phyloP scores from a whole-genome alignment of 1,140 invertebrate species.

The Propsilocerus akamusi region DNA sequence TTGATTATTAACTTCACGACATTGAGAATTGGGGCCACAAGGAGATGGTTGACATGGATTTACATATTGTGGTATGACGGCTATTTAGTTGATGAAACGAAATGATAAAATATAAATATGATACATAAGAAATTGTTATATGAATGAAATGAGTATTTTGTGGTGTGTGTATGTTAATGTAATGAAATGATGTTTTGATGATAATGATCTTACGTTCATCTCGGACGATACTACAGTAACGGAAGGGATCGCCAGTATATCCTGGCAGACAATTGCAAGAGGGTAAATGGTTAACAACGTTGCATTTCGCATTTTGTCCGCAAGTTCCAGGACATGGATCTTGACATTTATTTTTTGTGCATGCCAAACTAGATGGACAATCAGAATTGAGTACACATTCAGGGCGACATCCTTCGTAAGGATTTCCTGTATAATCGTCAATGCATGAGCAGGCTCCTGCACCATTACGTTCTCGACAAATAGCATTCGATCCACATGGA shows the following conservation, averaged over 20 bases:
- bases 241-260: slow-evolving; percentile 53
- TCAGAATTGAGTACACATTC: slow-evolving; percentile 53
- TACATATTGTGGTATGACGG: slow-evolving; percentile 19
- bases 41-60: slow-evolving; percentile 45
- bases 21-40: slow-evolving; percentile 43
- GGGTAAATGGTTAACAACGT: slow-evolving; percentile 52
- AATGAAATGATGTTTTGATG: slow-evolving; percentile 5
- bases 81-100: too few relatives aligned
- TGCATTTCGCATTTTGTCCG: slow-evolving; percentile 50
- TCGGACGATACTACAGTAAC: slow-evolving; percentile 32
- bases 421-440: slow-evolving; percentile 52
- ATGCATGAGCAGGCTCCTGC: slow-evolving; percentile 52
- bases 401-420: slow-evolving; percentile 50
- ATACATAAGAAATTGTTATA: too few relatives aligned
- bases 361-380: slow-evolving; percentile 44
- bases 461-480: slow-evolving; percentile 57
- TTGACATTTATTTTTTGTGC: slow-evolving; percentile 44
- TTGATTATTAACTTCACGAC: slow-evolving; percentile 34
- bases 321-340: slow-evolving; percentile 56
- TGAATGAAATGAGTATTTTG: background rate
- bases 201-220: slow-evolving; percentile 31
- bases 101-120: too few relatives aligned
- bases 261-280: slow-evolving; percentile 51
- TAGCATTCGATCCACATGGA: slow-evolving; percentile 60
- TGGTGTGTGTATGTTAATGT: background rate